Percentiles rank a stretch among this genome's conserved stretches.
phyloP scores from a whole-genome alignment of 2,113 vertebrate species.

The Abramis brama region DNA sequence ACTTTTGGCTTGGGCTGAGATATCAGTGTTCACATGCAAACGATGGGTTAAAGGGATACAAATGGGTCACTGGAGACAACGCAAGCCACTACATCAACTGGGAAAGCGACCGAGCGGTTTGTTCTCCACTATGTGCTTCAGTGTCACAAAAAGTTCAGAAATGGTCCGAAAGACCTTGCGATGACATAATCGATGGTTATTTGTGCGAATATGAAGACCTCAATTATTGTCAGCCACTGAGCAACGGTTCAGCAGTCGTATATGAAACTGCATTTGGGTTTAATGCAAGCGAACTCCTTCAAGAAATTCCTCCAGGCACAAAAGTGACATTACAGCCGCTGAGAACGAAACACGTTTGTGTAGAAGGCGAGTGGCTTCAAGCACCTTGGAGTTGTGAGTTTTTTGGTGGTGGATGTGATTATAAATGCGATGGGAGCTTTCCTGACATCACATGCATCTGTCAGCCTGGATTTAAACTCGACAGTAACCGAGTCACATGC shows the following conservation, averaged over 20 bases:
- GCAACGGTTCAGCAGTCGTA: not conserved
- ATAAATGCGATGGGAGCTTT: not conserved
- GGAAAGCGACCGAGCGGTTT: not conserved
- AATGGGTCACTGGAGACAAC: conserved; percentile 52
- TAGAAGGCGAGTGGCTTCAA: not conserved
- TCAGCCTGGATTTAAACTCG: conserved; percentile 34
- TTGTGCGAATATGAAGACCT: conserved; percentile 50
- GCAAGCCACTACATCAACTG: conserved; percentile 51
- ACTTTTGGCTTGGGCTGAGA: conserved; percentile 72
- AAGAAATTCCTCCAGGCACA: conserved; percentile 26
- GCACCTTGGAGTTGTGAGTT: conserved; percentile 58
- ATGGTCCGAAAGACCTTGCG: conserved; percentile 50
- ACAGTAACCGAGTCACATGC: conserved; percentile 43
- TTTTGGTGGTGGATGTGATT: conserved; percentile 53
- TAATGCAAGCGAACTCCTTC: not conserved
- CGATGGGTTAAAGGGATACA: conserved; percentile 49
- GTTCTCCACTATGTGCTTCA: conserved; percentile 51
- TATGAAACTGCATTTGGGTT: conserved; percentile 54
- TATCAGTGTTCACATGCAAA: not conserved
- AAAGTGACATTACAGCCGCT: not conserved
- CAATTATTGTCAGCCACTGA: not conserved
- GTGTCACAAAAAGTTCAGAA: conserved; percentile 35
- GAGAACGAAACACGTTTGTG: conserved; percentile 41
- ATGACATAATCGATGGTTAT: conserved; percentile 36
- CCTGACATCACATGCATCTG: conserved; percentile 38